Conservation (phyloP, 2,888 invertebrate genomes). For the Nudaria mundana region DNA sequence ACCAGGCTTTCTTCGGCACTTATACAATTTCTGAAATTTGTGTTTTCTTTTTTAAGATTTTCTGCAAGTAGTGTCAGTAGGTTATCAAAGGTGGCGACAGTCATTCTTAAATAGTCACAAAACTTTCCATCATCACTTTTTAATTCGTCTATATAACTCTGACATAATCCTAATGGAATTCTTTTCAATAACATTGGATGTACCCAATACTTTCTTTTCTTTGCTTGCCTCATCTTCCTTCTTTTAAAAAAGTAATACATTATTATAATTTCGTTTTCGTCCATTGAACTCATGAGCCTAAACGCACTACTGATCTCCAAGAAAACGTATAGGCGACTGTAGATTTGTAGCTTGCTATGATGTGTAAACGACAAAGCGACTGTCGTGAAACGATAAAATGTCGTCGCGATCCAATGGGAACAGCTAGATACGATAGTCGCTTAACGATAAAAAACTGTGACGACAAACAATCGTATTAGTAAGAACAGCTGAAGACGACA, state of each 20-base stretch:
- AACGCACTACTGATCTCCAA: conserved; percentile 13
- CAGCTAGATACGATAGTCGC: conserved; percentile 6
- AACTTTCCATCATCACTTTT: conserved; percentile 3
- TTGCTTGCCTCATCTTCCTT: conserved; percentile 8
- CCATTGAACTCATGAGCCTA: conserved; percentile 5
- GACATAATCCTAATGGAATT: conserved; percentile 12
- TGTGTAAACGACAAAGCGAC: conserved; percentile 16
- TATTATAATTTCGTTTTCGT: conserved; percentile 8
- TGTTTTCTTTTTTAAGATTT: conserved; percentile 7
- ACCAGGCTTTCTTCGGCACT: conserved; percentile 7
- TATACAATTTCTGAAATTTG: conserved; percentile 8
- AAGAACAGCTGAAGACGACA: too few species aligned
- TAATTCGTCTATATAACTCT: conserved; percentile 9
- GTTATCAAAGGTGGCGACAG: neutral
- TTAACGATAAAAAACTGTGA: too few species aligned
- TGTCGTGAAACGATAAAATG: conserved; percentile 14
- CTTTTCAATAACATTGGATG: conserved; percentile 6
- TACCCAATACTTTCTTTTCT: conserved; percentile 5
- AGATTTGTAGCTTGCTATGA: conserved; percentile 13
- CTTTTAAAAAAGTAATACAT: conserved; percentile 14
- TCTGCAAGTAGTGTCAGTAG: conserved; percentile 6
- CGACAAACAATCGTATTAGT: too few species aligned
- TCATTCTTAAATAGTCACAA: conserved; percentile 7
- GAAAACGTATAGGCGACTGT: conserved; percentile 9
- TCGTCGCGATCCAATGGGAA: conserved; percentile 13